Evolutionary conservation across 2,113 vertebrate species (phyloP), one percentile per base, ranked within the genome.

Genomic region (Symphodus melops): DNA sequence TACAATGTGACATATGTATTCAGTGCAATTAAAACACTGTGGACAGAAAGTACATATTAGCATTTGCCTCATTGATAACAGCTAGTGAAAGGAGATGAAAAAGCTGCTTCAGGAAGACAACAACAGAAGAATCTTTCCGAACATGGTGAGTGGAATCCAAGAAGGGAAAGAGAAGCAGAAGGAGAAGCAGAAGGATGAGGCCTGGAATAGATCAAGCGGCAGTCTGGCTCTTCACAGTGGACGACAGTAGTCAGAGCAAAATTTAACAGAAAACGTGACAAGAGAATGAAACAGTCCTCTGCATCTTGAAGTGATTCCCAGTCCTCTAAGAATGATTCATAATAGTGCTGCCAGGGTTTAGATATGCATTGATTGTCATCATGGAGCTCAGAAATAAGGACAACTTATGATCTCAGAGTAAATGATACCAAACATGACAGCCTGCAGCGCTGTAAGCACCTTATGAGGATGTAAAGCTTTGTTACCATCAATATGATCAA

Each of bases 201-300:
- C 75, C 53, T 82, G 80, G 77, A 85, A 84, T 74, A 77, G 82
- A 89, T 75, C 37, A 60, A 82, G 73, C 64, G 70, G 63, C 82
- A 77, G 61, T 44, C 82, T 91, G 89, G 81, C 71, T 87, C 72
- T 69, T 77, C 55, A 68, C 49, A 64, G 72, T 58, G 62, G 48
- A 86, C 79, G 37, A 72, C 71, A 75, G 82, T 55, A 81, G 57
- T 83, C 64, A n/a, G 58, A 23, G 66, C 23, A 72, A 79, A 77
- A 86, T 71, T 83, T 56, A 71, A 71, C 59, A 72, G 72, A 86
- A 65, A 82, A 80, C 75, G 85, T 85, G 89, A 80, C 79, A 85
- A 82, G 70, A 82, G 77, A 85, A 85, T 73, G 70, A 84, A 89
- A 91, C 82, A 71, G 78, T 86, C 68, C 57, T 7, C 68, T 63